phyloP scores from a whole-genome alignment of 2,888 invertebrate genomes.

The Digitonthophagus gazella region DNA sequence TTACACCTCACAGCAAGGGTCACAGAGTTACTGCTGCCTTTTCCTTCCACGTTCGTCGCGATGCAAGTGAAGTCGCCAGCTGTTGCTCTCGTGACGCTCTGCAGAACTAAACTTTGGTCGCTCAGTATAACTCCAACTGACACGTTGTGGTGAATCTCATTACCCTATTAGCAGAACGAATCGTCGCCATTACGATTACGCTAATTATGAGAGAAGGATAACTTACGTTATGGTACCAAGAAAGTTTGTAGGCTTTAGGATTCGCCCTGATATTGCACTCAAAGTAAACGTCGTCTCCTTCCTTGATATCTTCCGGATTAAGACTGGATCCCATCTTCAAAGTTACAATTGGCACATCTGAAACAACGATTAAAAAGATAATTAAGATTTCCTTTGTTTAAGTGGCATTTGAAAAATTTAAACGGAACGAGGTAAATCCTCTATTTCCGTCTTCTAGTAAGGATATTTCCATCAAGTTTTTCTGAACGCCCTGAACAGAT shows the following conservation, averaged over 20 bases:
- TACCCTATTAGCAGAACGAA: constrained; percentile 5
- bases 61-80: constrained; percentile 88
- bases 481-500: not conserved
- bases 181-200: not conserved
- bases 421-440: constrained; percentile 2
- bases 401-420: not conserved
- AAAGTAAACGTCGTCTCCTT: constrained; percentile 87
- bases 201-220: constrained; percentile 19
- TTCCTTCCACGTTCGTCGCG: constrained; percentile 83
- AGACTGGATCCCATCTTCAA: constrained; percentile 81
- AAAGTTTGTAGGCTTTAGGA: constrained; percentile 78
- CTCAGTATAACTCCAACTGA: constrained; percentile 80
- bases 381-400: not conserved
- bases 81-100: constrained; percentile 75
- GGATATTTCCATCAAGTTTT: not conserved
- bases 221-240: constrained; percentile 88
- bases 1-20: constrained; percentile 69
- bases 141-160: constrained; percentile 79
- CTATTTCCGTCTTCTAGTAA: not conserved
- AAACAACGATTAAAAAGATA: constrained; percentile 40
- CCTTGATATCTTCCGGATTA: constrained; percentile 84
- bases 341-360: constrained; percentile 79
- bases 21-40: constrained; percentile 72
- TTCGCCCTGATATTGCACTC: constrained; percentile 83
- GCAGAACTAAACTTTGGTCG: constrained; percentile 82